Percentiles rank a stretch among this genome's conserved stretches.
phyloP scores from a whole-genome alignment of 2,113 vertebrate species.

The Grallaria varia region DNA sequence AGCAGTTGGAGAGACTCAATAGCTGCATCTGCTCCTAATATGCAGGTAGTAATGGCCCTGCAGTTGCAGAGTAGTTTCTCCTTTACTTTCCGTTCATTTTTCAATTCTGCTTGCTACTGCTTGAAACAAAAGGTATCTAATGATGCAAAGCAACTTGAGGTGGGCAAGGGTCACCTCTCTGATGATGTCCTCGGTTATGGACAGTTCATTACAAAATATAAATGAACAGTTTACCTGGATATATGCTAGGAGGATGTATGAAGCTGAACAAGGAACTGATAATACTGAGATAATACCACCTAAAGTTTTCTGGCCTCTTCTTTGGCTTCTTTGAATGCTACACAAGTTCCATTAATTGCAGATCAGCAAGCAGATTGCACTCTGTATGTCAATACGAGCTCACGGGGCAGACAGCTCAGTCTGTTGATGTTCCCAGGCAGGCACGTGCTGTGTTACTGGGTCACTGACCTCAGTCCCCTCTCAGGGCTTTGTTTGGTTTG shows the following conservation, averaged over 20 bases:
- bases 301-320: background rate
- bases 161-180: background rate
- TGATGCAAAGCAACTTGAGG: background rate
- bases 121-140: background rate
- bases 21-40: background rate
- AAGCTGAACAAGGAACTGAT: background rate
- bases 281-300: background rate
- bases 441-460: background rate
- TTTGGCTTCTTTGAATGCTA: background rate
- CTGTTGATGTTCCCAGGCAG: background rate
- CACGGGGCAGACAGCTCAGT: background rate
- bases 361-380: background rate
- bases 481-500: background rate
- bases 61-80: background rate
- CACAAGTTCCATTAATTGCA: background rate
- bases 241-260: background rate
- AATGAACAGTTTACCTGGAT: background rate
- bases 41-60: background rate
- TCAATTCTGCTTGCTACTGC: background rate
- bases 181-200: background rate
- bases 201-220: background rate
- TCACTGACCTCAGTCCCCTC: background rate
- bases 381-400: rapidly evolving
- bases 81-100: background rate
- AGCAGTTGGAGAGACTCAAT: background rate